A percentile compares a stretch with the other conserved stretches of the same genome.
Conservation (phyloP, 1,140 invertebrate genomes). For the Drosophila azteca region DNA sequence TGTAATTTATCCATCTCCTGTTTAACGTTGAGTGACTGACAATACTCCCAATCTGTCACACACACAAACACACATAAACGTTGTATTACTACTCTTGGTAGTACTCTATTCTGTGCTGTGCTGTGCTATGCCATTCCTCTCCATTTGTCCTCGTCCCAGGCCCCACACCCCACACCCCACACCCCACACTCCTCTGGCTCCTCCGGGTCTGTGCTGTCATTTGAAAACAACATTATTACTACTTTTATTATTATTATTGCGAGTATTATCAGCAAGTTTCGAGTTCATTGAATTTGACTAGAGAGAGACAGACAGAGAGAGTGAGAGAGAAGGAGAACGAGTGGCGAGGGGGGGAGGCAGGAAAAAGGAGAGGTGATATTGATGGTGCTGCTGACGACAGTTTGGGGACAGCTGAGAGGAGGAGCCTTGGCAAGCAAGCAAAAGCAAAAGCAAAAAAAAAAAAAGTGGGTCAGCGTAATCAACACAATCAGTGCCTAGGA, state of each 20-base stretch:
- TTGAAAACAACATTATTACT: conserved; percentile 79
- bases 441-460: too few species aligned
- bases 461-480: conserved; percentile 78
- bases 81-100: too few species aligned
- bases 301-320: conserved; percentile 5
- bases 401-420: not conserved
- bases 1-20: conserved; percentile 43
- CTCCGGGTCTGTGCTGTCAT: conserved; percentile 53
- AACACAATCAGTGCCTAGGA: conserved; percentile 79
- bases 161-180: too few species aligned
- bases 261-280: conserved; percentile 79
- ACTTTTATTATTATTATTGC: conserved; percentile 76
- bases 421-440: conserved; percentile 57
- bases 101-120: too few species aligned
- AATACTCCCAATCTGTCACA: conserved; percentile 6
- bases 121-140: not conserved
- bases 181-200: not conserved
- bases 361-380: not conserved
- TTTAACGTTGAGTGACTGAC: conserved; percentile 46
- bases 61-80: too few species aligned
- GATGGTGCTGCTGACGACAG: not conserved
- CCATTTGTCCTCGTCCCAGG: conserved; percentile 3
- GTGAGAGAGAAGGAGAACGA: not conserved
- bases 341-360: too few species aligned
- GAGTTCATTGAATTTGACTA: conserved; percentile 80